Evolutionary conservation across 1,140 invertebrate genomes (phyloP), one percentile per base, ranked within the genome.

Genomic region (Tyrophagus putrescentiae): DNA sequence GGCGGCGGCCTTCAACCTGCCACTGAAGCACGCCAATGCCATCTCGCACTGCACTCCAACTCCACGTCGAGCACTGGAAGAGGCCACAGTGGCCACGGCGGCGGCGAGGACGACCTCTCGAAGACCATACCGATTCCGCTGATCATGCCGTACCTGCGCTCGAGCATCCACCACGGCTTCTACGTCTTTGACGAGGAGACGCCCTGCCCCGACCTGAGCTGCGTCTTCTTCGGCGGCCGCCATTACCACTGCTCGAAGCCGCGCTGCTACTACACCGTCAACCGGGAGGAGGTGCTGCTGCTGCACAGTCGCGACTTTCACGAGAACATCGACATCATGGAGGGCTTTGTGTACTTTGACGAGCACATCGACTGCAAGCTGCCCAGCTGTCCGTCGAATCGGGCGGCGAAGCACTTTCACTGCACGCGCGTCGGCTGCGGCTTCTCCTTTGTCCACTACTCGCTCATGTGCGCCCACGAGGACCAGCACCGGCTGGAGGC

Each of bases 251-350:
- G 85, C 69, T 80, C 78, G 4, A 79, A 74, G 62, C 78, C 79
- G 2, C 71, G 84, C n/a, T 89, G 83, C 68, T 77, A 82, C 65
- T 84, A 82, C 65, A 78, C 79, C 11, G 84, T 82, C 2, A 79
- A 83, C 61, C 72, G 78, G 39, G 73, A 78, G 11, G 82, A 84
- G 64, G 78, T 81, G 32, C 68, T 86, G 6, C 72, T 80, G 6
- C 75, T 81, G 66, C 85, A 89, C 68, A 79, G 82, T 52, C 81
- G 81, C 66, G 84, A 87, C 67, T 88, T 88, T 68, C 85, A 89
- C 69, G 83, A 83, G 64, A 86, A 82, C 66, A 79, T 86, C 18
- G 82, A 83, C 65, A 86, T 87, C 62, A 72, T 83, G n/a, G 80
- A 85, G 18, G 84, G 84, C 4, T 89, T 84, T 69, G 79, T 84